Evolutionary conservation across 2,797 vertebrate species (phyloP).

Genomic region (Onychomys leucogaster): DNA sequence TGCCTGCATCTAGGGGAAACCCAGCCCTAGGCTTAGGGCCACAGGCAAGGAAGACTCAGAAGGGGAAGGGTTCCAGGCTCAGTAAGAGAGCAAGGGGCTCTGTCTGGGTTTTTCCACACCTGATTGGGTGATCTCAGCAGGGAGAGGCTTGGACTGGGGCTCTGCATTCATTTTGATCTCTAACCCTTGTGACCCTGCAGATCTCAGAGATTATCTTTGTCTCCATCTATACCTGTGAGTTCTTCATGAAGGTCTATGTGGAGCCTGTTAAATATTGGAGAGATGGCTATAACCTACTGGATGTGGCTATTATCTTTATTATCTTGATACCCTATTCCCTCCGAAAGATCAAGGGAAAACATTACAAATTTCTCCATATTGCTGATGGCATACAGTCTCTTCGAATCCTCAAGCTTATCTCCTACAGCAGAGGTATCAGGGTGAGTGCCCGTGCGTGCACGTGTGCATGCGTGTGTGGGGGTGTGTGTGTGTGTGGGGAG

Average conservation of each 20-base stretch:
- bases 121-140: background rate
- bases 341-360: rapidly evolving
- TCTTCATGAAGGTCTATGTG: constrained; percentile 70
- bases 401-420: constrained; percentile 73
- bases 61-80: background rate
- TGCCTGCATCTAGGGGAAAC: background rate
- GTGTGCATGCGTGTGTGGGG: too few relatives aligned
- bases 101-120: background rate
- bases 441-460: constrained; percentile 48
- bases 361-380: background rate
- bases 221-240: constrained; percentile 71
- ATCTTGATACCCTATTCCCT: background rate
- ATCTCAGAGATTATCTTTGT: constrained; percentile 76
- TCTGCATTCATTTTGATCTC: background rate
- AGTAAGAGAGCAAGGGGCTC: rapidly evolving
- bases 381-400: constrained; percentile 70
- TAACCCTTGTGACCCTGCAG: constrained; percentile 63
- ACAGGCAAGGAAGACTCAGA: background rate
- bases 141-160: background rate
- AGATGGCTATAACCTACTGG: constrained; percentile 70
- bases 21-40: background rate
- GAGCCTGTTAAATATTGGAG: constrained; percentile 74
- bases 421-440: constrained; percentile 71
- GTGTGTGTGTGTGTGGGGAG: too few relatives aligned
- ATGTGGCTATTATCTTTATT: constrained; percentile 34